Evolutionary conservation across 2,113 vertebrate genomes (phyloP), one percentile per base, ranked within the genome.

Genomic region (Synodontis membranacea): DNA sequence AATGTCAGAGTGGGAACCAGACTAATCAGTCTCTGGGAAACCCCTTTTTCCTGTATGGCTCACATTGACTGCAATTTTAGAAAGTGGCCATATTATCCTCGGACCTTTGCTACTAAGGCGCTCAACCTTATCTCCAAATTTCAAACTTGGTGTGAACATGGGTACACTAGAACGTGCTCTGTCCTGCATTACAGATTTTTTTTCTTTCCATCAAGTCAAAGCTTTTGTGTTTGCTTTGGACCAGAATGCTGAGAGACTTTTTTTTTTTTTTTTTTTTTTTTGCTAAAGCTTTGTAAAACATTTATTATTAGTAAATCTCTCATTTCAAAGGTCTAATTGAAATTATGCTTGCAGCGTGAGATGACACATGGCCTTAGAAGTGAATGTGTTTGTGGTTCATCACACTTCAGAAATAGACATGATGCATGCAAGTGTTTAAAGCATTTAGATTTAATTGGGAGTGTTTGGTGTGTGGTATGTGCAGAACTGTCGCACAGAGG

Each of bases 331-430:
- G 50, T 31, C 15, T 78, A 60, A 52, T 83, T 76, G 70, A 87
- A 82, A 54, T 80, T 74, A n/a, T 64, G 44, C 56, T 83, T 83
- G 80, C 66, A 72, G 50, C 23, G 62, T 17, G 50, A 70, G 62
- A 68, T 66, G 84, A 80, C 76, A 80, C 75, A 80, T 68, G 56
- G 79, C 52, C 68, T 86, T 54, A 82, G 44, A 83, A 76, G 23
- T 64, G 80, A 54, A 78, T 83, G 46, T 28, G 58, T 78, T 56
- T 83, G 80, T 78, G 28, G 56, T 83, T 76, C 44, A 66, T 60
- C 56, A 83, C 72, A 66, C 80, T 39, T 83, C 64, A 83, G 44
- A 76, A 82, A 86, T 75, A 70, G 68, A 76, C 68, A 75, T 58
- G 52, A 81, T 44, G 79, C 64, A 60, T 75, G 50, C 54, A 86